Evolutionary conservation across 2,113 vertebrate species (phyloP), one percentile per base, ranked within the genome.

Genomic region (Bolborhynchus lineola): DNA sequence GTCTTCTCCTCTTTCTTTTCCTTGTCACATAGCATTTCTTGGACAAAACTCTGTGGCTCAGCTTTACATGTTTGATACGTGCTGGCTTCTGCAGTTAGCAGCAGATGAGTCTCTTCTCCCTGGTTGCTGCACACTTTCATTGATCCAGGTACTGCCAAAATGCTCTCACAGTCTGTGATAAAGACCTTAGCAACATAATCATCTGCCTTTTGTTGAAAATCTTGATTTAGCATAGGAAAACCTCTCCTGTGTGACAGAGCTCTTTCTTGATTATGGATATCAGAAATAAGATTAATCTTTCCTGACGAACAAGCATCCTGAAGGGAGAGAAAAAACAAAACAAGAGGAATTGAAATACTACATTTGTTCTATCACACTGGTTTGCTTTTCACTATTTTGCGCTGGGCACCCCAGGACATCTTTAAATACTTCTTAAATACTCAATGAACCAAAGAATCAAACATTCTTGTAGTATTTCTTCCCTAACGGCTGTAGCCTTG

Each of bases 271-370:
- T 94, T 88, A 25, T 50, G 76, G 59, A 35, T 77, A 75, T 82
- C 49, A 37, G 84, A 92, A 50, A 69, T 31, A 26, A 81, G 53
- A 62, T 41, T 88, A 21, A 69, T 60, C 25, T 70, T 90, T 70
- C 64, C 53, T 47, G 88, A 64, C 18, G 88, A 53, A 55, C 76
- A 17, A 26, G 33, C 13, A 46, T 78, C 90, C 98, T 98, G 90
- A 39, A 82, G 53, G 8, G 65, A 64, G 6, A 33, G 60, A 2
- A 21, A 28, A 44, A 9, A 7, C 11, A 35, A 28, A 37, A 15
- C 25, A 26, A 41, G 8, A 76, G 18, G 25, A 33, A 75, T 3
- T 52, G 3, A 89, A 83, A 65, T 64, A 44, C 6, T 17, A 9
- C 3, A 5, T 16, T 55, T 53, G 8, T 60, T 35, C 18, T 9